Evolutionary conservation across 2,888 invertebrate species (phyloP).

Genomic region (Clitarchus hookeri): DNA sequence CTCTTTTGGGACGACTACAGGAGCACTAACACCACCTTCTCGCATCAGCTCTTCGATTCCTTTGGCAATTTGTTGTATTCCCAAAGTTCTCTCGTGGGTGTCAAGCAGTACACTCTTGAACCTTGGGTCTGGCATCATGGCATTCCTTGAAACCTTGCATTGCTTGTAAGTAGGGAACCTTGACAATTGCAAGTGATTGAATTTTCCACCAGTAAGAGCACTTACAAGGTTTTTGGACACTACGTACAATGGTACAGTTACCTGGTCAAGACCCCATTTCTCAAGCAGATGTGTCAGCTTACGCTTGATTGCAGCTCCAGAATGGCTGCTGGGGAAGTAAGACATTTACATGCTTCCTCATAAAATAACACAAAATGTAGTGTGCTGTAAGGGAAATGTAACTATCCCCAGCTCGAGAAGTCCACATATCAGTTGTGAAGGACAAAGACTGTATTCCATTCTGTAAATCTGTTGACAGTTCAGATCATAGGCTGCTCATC

Average conservation of each 20-base stretch:
- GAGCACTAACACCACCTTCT: too few relatives aligned
- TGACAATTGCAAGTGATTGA: background rate
- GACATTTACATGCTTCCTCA: background rate
- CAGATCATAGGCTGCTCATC: background rate
- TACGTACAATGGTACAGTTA: background rate
- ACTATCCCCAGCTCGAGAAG: background rate
- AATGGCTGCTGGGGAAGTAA: background rate
- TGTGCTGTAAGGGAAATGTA: slow-evolving; percentile 19
- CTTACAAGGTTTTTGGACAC: slow-evolving; percentile 11
- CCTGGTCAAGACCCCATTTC: background rate
- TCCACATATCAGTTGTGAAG: slow-evolving; percentile 17
- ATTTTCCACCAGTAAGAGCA: background rate
- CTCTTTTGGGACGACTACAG: too few relatives aligned
- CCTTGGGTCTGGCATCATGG: too few relatives aligned
- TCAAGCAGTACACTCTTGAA: too few relatives aligned
- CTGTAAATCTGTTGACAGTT: background rate
- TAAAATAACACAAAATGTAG: background rate
- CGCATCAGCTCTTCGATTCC: too few relatives aligned
- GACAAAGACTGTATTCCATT: background rate
- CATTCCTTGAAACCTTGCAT: background rate
- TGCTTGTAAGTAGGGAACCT: background rate
- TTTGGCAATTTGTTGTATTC: too few relatives aligned
- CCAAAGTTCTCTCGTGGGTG: too few relatives aligned
- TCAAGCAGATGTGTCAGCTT: slow-evolving; percentile 5
- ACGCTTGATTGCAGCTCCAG: background rate